A percentile compares a stretch with the other conserved stretches of the same genome.
Conservation (phyloP, 2,888 invertebrate genomes). For the Heliconius ethilla region DNA sequence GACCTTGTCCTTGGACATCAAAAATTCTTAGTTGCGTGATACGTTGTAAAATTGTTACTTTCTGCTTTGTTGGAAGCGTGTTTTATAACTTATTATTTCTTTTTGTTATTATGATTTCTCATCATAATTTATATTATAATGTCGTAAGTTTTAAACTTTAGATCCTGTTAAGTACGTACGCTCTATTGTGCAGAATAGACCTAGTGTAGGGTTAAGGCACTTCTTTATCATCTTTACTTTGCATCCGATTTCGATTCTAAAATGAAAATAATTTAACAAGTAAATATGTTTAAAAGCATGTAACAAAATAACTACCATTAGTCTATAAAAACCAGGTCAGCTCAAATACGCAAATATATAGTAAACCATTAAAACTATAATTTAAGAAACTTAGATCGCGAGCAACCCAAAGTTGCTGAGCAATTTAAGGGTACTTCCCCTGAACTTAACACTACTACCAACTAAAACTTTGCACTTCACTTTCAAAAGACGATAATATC, state of each 20-base stretch:
- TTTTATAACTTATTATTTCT: background rate
- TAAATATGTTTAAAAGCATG: too few species aligned
- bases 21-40: slow-evolving; percentile 2
- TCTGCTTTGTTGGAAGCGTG: background rate
- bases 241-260: too few species aligned
- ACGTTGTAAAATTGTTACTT: background rate
- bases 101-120: background rate
- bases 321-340: background rate
- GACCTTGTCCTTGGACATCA: too few species aligned
- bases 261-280: too few species aligned
- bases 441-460: slow-evolving; percentile 17
- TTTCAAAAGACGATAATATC: slow-evolving; percentile 33
- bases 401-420: slow-evolving; percentile 5
- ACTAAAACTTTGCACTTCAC: slow-evolving; percentile 21
- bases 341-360: background rate
- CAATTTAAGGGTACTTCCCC: slow-evolving; percentile 16
- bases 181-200: too few species aligned
- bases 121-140: background rate
- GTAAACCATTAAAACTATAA: slow-evolving; percentile 7
- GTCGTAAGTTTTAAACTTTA: background rate
- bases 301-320: background rate
- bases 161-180: too few species aligned
- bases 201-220: too few species aligned
- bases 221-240: too few species aligned
- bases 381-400: slow-evolving; percentile 21